Conservation (phyloP, 2,888 invertebrate species). For the Drosophila seclusa region DNA sequence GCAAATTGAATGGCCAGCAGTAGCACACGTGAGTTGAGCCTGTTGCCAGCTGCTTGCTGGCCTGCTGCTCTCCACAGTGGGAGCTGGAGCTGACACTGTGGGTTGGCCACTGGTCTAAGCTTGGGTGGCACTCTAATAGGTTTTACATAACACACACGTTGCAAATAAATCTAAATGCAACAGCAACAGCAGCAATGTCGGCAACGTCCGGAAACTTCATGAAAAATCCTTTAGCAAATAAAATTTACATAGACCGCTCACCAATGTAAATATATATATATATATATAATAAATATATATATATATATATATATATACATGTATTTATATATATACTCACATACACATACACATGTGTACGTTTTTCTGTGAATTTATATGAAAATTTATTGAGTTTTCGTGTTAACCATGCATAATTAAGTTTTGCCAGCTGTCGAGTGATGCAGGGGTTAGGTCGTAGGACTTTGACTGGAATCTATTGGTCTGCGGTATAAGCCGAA, state of each 20-base stretch:
- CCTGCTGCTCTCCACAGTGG: too few species aligned
- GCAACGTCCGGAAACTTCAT: constrained; percentile 62
- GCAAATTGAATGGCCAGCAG: constrained; percentile 55
- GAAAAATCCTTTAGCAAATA: constrained; percentile 79
- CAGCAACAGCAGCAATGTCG: constrained; percentile 17
- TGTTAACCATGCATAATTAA: constrained; percentile 84
- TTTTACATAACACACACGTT: constrained; percentile 73
- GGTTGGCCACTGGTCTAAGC: not conserved
- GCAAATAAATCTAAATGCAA: constrained; percentile 80
- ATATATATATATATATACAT: not conserved
- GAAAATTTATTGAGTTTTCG: constrained; percentile 84
- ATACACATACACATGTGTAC: constrained; percentile 20
- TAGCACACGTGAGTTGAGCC: constrained; percentile 42
- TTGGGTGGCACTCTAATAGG: constrained; percentile 66
- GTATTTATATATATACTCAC: not conserved
- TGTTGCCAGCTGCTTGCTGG: constrained; percentile 38
- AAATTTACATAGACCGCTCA: constrained; percentile 72
- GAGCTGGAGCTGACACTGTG: constrained; percentile 6
- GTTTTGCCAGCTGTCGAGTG: constrained; percentile 65
- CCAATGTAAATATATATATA: constrained; percentile 3
- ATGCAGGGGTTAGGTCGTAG: constrained; percentile 1
- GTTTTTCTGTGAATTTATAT: constrained; percentile 74
- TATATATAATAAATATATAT: accelerated
- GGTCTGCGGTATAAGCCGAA: constrained; percentile 48
- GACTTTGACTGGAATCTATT: constrained; percentile 40